phyloP scores from a whole-genome alignment of 2,113 vertebrate species.

The Cettia cetti region DNA sequence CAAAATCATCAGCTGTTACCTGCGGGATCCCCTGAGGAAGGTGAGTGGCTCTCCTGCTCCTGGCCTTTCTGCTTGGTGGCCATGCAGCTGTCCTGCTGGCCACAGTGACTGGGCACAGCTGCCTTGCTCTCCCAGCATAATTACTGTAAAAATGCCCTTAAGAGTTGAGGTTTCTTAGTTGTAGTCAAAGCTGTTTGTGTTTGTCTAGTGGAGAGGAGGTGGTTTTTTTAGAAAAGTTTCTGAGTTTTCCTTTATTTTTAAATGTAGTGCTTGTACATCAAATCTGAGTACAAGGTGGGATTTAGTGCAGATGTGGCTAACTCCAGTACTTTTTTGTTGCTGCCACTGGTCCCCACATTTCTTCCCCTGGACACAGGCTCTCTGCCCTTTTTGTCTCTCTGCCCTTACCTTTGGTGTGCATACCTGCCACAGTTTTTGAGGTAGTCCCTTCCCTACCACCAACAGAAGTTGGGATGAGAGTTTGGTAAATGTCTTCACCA shows the following conservation, averaged over 20 bases:
- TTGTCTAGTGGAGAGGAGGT: background rate
- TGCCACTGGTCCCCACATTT: background rate
- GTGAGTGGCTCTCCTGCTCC: conserved; percentile 63
- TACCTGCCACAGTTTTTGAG: background rate
- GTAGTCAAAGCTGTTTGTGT: background rate
- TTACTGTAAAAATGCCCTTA: background rate
- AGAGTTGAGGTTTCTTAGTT: background rate
- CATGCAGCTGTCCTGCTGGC: background rate
- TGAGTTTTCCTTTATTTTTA: background rate
- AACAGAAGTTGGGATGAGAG: background rate
- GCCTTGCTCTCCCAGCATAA: background rate
- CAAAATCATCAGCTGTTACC: conserved; percentile 90
- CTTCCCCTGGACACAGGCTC: background rate
- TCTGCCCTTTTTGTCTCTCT: background rate
- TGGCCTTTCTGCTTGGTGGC: background rate
- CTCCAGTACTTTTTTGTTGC: background rate
- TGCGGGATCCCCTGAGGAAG: conserved; percentile 89
- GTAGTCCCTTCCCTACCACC: background rate
- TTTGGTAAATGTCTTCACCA: background rate
- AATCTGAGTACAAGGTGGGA: background rate
- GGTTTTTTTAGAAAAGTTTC: background rate
- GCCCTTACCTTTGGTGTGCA: background rate
- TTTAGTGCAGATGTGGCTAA: background rate
- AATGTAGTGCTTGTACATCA: background rate
- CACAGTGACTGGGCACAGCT: background rate